Evolutionary conservation across 1,140 invertebrate species (phyloP).

Genomic region (Drosophila murphyi): DNA sequence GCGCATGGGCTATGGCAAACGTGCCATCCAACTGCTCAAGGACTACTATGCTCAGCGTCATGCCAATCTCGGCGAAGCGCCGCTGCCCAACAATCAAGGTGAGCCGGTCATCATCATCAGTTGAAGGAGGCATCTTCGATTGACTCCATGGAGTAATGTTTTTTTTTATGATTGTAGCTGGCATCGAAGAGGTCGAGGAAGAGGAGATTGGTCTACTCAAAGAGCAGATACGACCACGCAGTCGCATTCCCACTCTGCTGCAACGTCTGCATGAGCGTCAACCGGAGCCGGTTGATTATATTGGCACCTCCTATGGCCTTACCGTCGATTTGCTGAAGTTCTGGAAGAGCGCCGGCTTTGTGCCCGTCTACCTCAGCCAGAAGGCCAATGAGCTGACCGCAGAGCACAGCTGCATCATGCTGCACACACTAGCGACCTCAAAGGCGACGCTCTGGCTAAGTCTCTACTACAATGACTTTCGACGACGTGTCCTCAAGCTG

Average conservation of each 20-base stretch:
- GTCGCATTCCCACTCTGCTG: slow-evolving; percentile 89
- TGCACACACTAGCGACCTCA: slow-evolving; percentile 86
- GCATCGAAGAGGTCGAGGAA: slow-evolving; percentile 86
- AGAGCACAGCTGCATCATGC: slow-evolving; percentile 99
- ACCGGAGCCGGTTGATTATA: slow-evolving; percentile 95
- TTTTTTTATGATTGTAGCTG: slow-evolving; percentile 27
- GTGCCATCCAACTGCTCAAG: slow-evolving; percentile 92
- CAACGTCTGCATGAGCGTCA: slow-evolving; percentile 92
- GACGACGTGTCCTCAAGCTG: slow-evolving; percentile 90
- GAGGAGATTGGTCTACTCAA: slow-evolving; percentile 87
- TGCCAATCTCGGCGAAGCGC: slow-evolving; percentile 30
- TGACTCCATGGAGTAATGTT: too few species aligned
- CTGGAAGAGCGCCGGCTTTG: slow-evolving; percentile 92
- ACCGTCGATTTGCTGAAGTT: slow-evolving; percentile 95
- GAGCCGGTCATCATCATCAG: background rate
- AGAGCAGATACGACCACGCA: slow-evolving; percentile 88
- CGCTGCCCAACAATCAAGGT: background rate
- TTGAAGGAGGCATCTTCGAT: too few species aligned
- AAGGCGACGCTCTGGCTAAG: slow-evolving; percentile 88
- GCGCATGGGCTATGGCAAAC: slow-evolving; percentile 97
- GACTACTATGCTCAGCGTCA: slow-evolving; percentile 90
- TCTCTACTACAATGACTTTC: slow-evolving; percentile 94
- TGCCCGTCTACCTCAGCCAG: slow-evolving; percentile 96
- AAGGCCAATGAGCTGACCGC: slow-evolving; percentile 98
- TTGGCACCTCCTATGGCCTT: slow-evolving; percentile 97